A percentile compares a stretch with the other conserved stretches of the same genome.
Conservation (phyloP, 1,140 invertebrate species). For the Aplysia californica region DNA sequence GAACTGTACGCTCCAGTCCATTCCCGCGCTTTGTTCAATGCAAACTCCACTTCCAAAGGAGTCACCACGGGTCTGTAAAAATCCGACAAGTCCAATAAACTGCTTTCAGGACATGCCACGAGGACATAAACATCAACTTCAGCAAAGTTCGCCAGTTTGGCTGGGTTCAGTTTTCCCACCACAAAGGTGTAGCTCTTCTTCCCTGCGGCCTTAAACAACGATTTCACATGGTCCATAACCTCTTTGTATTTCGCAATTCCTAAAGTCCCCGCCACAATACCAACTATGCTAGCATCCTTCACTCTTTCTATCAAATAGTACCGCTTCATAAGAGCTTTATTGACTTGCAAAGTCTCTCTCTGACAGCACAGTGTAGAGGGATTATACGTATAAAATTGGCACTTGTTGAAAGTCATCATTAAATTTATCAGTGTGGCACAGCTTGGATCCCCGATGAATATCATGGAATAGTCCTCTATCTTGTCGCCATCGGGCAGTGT, state of each 20-base stretch:
- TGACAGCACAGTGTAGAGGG: conserved; percentile 45
- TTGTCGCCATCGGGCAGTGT: conserved; percentile 37
- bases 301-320: conserved; percentile 88
- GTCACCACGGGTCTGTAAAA: conserved; percentile 91
- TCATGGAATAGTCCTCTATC: conserved; percentile 68
- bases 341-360: conserved; percentile 58
- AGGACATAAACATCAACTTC: conserved; percentile 93
- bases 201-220: conserved; percentile 77
- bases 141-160: conserved; percentile 93
- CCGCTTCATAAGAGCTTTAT: conserved; percentile 77
- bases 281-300: conserved; percentile 87
- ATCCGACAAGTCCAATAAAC: conserved; percentile 83
- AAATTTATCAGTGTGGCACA: conserved; percentile 70
- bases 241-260: conserved; percentile 83
- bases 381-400: conserved; percentile 67
- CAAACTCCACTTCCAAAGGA: conserved; percentile 93
- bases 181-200: conserved; percentile 92
- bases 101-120: conserved; percentile 89
- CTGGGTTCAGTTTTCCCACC: conserved; percentile 90
- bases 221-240: conserved; percentile 81
- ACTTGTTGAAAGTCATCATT: conserved; percentile 68
- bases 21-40: conserved; percentile 75
- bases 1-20: conserved; percentile 76
- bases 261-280: conserved; percentile 89
- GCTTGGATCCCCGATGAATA: conserved; percentile 71